Evolutionary conservation across 2,888 invertebrate genomes (phyloP), one percentile per base, ranked within the genome.

Genomic region (Drosophila robusta): DNA sequence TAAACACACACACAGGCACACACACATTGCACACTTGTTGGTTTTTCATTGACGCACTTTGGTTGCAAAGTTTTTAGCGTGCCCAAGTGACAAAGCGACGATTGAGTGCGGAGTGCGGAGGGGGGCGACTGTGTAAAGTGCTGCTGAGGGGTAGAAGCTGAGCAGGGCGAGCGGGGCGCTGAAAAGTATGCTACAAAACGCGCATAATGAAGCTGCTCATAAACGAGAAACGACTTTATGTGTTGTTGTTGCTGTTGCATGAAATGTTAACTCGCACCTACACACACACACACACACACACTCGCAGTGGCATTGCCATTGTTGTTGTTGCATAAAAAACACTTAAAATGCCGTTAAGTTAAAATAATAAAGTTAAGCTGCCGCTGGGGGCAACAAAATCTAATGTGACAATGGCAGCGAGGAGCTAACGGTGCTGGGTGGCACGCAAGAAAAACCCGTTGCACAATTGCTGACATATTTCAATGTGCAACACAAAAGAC

Each of bases 281-380:
- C 55, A 63, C 49, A 57, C 75, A 55, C 61, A 54, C 49, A 42
- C 49, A 32, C 61, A 32, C n/a, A 34, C n/a, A 7, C 8, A 22
- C 11, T 47, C 8, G 11, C 50, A 12, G 11, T 34, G n/a, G 46
- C 34, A 47, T 49, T 29, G 26, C 18, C 41, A 52, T 62, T 66
- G 60, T 75, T 72, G 66, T 56, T 57, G 76, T 79, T 34, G 78
- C 78, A 86, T 84, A 86, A 86, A 81, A 86, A 86, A 86, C 87
- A 86, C 85, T 86, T 86, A 86, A 86, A 86, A 86, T 70, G 80
- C 79, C 87, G 87, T 86, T 86, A 87, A 85, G 87, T 79, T 86
- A 85, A 87, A 85, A 87, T 87, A 87, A 87, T 84, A 84, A 85
- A 84, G 85, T 83, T 85, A 83, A 80, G 70, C 82, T 74, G 82